A percentile compares a stretch with the other conserved stretches of the same genome.
Conservation (phyloP, 2,888 invertebrate species). For the Pimpla rufipes region DNA sequence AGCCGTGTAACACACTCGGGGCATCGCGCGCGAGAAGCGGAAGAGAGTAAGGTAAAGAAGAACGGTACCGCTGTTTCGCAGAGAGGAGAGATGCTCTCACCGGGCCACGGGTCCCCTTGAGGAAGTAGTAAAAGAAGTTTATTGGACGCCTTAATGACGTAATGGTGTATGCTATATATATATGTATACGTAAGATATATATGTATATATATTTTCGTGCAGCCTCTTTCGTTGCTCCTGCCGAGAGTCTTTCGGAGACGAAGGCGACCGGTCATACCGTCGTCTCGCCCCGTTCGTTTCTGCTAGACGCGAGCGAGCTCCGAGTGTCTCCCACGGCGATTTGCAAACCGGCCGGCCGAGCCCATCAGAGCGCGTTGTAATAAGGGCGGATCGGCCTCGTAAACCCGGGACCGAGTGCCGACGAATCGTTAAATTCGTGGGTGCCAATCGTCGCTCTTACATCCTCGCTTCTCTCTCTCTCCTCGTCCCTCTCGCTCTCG, state of each 20-base stretch:
- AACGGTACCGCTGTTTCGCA: constrained; percentile 52
- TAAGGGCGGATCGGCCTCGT: constrained; percentile 77
- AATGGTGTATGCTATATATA: constrained; percentile 71
- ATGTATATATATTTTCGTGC: neutral
- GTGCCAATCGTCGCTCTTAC: constrained; percentile 56
- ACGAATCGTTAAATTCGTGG: constrained; percentile 76
- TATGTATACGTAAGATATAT: neutral
- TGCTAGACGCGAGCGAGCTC: constrained; percentile 48
- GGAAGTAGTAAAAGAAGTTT: constrained; percentile 80
- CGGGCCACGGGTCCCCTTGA: constrained; percentile 69
- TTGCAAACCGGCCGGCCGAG: constrained; percentile 70
- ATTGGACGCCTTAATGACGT: constrained; percentile 79
- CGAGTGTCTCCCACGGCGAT: constrained; percentile 76
- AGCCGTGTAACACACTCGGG: constrained; percentile 42
- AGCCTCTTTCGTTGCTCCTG: constrained; percentile 34
- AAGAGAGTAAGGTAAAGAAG: constrained; percentile 43
- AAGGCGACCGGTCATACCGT: constrained; percentile 34
- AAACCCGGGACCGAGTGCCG: constrained; percentile 68
- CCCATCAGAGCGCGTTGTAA: constrained; percentile 71
- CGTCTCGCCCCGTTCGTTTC: constrained; percentile 5
- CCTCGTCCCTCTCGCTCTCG: constrained; percentile 16
- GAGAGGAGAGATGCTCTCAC: constrained; percentile 37
- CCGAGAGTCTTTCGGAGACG: constrained; percentile 50
- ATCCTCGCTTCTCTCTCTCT: neutral
- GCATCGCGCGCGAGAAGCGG: constrained; percentile 26